Evolutionary conservation across 1,140 invertebrate genomes (phyloP).

Genomic region (Lethrus apterus): DNA sequence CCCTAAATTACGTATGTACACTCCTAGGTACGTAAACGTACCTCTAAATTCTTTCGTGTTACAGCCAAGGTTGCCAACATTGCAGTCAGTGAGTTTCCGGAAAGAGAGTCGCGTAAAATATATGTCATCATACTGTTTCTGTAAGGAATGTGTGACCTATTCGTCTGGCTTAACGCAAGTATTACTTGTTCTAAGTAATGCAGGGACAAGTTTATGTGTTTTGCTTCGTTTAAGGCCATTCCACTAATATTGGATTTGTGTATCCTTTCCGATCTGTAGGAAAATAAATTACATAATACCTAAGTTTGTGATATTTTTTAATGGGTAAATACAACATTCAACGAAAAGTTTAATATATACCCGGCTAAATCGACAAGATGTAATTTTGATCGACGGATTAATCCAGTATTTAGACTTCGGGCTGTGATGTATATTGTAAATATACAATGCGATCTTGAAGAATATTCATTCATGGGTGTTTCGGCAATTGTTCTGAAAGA

Average conservation of each 20-base stretch:
- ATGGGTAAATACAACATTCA: neutral
- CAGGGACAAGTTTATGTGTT: slow-evolving; percentile 59
- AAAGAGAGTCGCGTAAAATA: slow-evolving; percentile 55
- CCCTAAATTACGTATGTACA: too few relatives aligned
- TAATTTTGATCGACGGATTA: slow-evolving; percentile 50
- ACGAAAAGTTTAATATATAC: slow-evolving; percentile 36
- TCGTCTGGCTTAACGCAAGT: slow-evolving; percentile 52
- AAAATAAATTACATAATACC: neutral
- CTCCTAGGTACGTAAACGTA: too few relatives aligned
- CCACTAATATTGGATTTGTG: slow-evolving; percentile 45
- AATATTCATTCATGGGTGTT: slow-evolving; percentile 59
- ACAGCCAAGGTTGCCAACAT: slow-evolving; percentile 59
- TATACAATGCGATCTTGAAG: slow-evolving; percentile 61
- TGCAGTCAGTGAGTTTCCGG: slow-evolving; percentile 58
- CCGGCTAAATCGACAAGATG: slow-evolving; percentile 61
- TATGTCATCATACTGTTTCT: slow-evolving; percentile 59
- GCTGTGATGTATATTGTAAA: slow-evolving; percentile 55
- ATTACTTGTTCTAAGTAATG: slow-evolving; percentile 65
- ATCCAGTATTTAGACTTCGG: slow-evolving; percentile 43
- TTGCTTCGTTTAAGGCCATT: slow-evolving; percentile 51
- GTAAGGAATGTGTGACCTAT: slow-evolving; percentile 55
- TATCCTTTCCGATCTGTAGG: slow-evolving; percentile 44
- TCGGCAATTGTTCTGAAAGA: slow-evolving; percentile 51
- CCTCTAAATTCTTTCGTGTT: slow-evolving; percentile 47
- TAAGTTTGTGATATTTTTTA: neutral